Evolutionary conservation across 2,113 vertebrate species (phyloP).

Genomic region (Myanophis thanlyinensis): DNA sequence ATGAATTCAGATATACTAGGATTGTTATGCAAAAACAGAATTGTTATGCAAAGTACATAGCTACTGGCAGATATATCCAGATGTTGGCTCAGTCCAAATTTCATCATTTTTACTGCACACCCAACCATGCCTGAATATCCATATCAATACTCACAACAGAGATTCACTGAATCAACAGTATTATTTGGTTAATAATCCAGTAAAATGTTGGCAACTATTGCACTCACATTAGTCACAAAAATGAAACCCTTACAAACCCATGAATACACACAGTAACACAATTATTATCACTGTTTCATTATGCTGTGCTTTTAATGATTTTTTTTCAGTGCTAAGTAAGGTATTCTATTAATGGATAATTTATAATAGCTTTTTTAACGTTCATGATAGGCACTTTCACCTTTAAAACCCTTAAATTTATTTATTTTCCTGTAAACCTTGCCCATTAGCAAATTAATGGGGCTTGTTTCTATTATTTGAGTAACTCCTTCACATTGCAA

Average conservation of each 20-base stretch:
- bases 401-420: neutral
- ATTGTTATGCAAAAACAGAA: constrained; percentile 14
- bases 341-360: neutral
- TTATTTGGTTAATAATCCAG: neutral
- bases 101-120: neutral
- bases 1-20: constrained; percentile 49
- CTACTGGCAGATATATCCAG: neutral
- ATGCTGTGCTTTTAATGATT: neutral
- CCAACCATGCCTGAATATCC: neutral
- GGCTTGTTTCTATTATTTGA: neutral
- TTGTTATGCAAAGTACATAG: constrained; percentile 2
- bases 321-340: neutral
- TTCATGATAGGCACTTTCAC: neutral
- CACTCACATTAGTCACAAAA: neutral
- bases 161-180: neutral
- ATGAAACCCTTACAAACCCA: neutral
- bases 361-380: neutral
- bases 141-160: neutral
- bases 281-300: neutral
- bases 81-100: neutral
- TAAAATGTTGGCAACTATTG: neutral
- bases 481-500: neutral
- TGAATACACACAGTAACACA: neutral
- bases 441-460: neutral
- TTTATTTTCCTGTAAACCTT: too few species aligned